Evolutionary conservation across 2,113 vertebrate species (phyloP), one percentile per base, ranked within the genome.

Genomic region (Ranitomeya imitator): DNA sequence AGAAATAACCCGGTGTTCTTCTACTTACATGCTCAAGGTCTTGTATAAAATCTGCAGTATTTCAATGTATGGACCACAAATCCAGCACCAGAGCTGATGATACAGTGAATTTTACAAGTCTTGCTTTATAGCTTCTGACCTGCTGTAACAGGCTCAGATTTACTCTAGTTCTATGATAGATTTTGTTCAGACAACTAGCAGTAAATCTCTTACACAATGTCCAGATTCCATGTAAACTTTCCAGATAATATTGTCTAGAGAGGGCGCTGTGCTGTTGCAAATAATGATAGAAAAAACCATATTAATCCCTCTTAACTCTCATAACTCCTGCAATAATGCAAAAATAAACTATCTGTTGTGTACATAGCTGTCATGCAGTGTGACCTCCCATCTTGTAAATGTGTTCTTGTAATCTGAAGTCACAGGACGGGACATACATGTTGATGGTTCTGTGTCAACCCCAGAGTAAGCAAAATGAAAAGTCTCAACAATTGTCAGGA

Each of bases 61-160:
- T 63, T 78, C 55, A 61, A 52, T 78, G 74, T 77, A 7, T 2
- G 51, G 73, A n/a, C 57, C 63, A 61, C 57, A 51, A 15, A n/a
- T 55, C 10, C 69, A 57, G 26, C 37, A 57, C 71, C 61, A 5
- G 26, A 77, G 59, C 57, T 18, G 23, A 85, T 18, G 37, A n/a
- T 3, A 15, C 9, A 18, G 71, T 74, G 71, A 74, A 74, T 16
- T 74, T 45, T 74, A 51, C 71, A 74, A 18, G 71, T 74, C 55
- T 37, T 85, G 13, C n/a, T 74, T 76, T 85, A 76, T 71, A 85
- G 23, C 67, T 15, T 60, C 54, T 74, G 51, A 74, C 83, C 55
- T 59, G 3, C 37, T 61, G 57, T 9, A 52, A 52, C 18, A 11
- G 13, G 14, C 6, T 76, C 8, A 52, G 37, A 76, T 52, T 76